These are phyloP conservation scores for Aethina tumida DNA, from an alignment of 1,140 invertebrate species.

Conservation along the genomic window DNA sequence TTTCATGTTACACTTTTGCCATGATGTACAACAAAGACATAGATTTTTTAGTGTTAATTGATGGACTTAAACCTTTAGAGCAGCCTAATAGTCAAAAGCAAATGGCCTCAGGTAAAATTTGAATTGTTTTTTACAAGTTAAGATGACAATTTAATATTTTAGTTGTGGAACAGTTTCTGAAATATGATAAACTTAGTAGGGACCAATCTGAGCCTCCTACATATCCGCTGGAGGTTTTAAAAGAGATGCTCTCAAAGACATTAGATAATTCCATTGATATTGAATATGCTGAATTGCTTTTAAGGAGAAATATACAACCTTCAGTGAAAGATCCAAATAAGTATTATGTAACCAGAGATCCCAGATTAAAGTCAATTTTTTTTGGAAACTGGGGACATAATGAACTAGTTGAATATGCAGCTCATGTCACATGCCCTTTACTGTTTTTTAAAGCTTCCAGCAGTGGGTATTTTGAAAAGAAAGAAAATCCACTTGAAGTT, in stretches of 20 bases:
- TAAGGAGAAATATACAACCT: constrained; percentile 44
- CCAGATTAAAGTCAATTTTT: constrained; percentile 21
- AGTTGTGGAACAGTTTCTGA: too few relatives aligned
- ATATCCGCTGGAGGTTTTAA: constrained; percentile 50
- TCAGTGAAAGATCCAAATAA: constrained; percentile 46
- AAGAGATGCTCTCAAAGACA: constrained; percentile 16
- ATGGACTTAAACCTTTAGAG: constrained; percentile 41
- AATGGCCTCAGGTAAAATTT: too few relatives aligned
- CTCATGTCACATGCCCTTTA: constrained; percentile 20
- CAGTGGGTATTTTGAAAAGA: constrained; percentile 43
- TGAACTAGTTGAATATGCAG: constrained; percentile 34
- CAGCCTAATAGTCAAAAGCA: too few relatives aligned
- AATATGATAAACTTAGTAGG: constrained; percentile 34
- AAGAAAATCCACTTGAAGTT: constrained; percentile 43
- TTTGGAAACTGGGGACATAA: constrained; percentile 12
- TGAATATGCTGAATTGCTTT: constrained; percentile 34
- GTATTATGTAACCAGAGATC: constrained; percentile 46
- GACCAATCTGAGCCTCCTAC: constrained; percentile 42
- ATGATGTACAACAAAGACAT: constrained; percentile 47
- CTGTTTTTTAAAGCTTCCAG: constrained; percentile 40
- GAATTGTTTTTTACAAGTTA: constrained; percentile 26
- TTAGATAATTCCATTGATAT: constrained; percentile 21
- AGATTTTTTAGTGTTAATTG: constrained; percentile 51
- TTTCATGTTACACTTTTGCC: constrained; percentile 46
- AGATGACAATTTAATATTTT: too few relatives aligned